Evolutionary conservation across 2,888 invertebrate species (phyloP).

Genomic region (Drosophila limbata): DNA sequence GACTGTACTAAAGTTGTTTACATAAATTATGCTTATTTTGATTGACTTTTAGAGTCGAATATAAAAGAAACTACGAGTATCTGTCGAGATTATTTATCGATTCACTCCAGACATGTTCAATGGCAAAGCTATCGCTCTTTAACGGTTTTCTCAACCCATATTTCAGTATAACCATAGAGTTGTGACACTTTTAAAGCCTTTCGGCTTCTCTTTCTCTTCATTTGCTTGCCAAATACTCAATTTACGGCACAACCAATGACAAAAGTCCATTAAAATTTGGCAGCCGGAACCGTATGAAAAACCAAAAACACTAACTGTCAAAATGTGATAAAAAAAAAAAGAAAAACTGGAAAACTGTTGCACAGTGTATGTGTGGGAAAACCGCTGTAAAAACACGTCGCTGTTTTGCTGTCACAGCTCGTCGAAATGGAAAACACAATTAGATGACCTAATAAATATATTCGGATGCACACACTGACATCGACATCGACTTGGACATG

Average conservation of each 20-base stretch:
- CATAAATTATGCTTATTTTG: neutral
- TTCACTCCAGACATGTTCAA: neutral
- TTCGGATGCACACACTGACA: conserved; percentile 56
- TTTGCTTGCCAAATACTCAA: conserved; percentile 27
- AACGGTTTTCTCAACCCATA: conserved; percentile 5
- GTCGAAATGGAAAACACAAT: conserved; percentile 80
- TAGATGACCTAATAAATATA: conserved; percentile 83
- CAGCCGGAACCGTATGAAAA: conserved; percentile 54
- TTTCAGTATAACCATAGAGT: conserved; percentile 4
- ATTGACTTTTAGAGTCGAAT: neutral
- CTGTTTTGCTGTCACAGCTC: conserved; percentile 43
- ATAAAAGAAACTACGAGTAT: neutral
- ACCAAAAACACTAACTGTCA: conserved; percentile 29
- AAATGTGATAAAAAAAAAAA: conserved; percentile 8
- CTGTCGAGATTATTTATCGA: neutral
- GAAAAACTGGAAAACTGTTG: conserved; percentile 38
- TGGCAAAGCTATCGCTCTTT: neutral
- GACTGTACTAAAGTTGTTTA: neutral
- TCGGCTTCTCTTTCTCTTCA: conserved; percentile 15
- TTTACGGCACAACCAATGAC: conserved; percentile 38
- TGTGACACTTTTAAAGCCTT: conserved; percentile 25
- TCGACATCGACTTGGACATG: conserved; percentile 2
- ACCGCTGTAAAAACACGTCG: conserved; percentile 69
- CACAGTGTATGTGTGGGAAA: conserved; percentile 68
- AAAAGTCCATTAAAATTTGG: conserved; percentile 61